Percentiles rank a stretch among this genome's conserved stretches.
phyloP scores from a whole-genome alignment of 2,113 vertebrate genomes.

The Marmota flaviventris region DNA sequence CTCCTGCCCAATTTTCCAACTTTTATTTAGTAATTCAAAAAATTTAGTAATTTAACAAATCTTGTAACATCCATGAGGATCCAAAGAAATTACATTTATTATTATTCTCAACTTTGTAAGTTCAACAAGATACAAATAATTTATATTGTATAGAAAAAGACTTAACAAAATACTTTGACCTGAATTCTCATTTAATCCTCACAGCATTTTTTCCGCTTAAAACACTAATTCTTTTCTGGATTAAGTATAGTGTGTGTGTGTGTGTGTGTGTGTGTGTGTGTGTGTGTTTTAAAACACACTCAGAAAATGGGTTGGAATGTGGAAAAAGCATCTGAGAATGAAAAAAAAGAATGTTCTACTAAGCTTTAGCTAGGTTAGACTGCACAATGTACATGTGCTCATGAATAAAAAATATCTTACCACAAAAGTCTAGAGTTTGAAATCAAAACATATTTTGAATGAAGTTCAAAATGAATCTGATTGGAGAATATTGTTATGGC shows the following conservation, averaged over 20 bases:
- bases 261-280: not conserved
- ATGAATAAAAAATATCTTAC: not conserved
- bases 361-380: not conserved
- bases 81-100: not conserved
- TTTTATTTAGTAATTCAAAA: conserved; percentile 18
- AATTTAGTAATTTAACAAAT: conserved; percentile 25
- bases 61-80: not conserved
- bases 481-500: not conserved
- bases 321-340: not conserved
- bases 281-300: not conserved
- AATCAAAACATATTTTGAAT: conserved; percentile 57
- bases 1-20: not conserved
- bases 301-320: not conserved
- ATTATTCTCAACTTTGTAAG: conserved; percentile 14
- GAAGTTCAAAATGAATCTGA: conserved; percentile 22
- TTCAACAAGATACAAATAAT: not conserved
- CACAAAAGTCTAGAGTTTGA: not conserved
- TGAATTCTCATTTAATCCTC: conserved; percentile 11
- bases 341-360: not conserved
- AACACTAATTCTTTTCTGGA: not conserved
- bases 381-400: not conserved
- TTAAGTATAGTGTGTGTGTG: not conserved
- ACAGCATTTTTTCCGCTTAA: not conserved
- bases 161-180: conserved; percentile 1
- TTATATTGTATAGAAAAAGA: not conserved